Conservation (phyloP, 2,888 invertebrate genomes). For the Acholoe squamosa region DNA sequence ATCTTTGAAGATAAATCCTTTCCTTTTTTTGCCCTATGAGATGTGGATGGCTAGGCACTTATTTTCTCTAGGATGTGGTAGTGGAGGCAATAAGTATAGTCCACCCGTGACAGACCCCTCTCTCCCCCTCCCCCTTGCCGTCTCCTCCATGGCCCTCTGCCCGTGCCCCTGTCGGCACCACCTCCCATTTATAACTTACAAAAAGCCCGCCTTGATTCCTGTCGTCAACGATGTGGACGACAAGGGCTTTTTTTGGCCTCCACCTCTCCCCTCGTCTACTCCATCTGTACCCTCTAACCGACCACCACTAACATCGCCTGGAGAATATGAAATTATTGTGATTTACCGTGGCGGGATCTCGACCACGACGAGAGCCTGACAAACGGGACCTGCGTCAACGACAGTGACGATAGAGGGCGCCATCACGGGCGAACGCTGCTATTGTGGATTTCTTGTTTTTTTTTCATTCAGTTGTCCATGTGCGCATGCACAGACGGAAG, state of each 20-base stretch:
- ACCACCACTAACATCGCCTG: neutral
- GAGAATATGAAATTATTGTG: neutral
- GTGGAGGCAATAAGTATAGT: neutral
- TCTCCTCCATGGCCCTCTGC: too few relatives aligned
- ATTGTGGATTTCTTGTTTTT: too few relatives aligned
- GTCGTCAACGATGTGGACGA: neutral
- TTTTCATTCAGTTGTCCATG: neutral
- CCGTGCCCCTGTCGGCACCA: too few relatives aligned
- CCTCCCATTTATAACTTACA: neutral
- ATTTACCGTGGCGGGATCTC: constrained; percentile 17
- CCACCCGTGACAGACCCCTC: neutral
- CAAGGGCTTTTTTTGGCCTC: neutral
- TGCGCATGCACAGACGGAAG: neutral
- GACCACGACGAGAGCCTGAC: constrained; percentile 19
- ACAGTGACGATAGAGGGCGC: neutral
- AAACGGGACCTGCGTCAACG: neutral
- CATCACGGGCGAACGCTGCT: neutral
- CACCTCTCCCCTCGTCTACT: neutral
- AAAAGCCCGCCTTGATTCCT: constrained; percentile 1
- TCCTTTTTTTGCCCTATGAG: neutral
- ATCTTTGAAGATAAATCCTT: neutral
- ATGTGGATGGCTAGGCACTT: neutral
- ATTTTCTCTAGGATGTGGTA: constrained; percentile 1
- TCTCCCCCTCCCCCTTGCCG: neutral
- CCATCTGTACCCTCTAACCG: neutral